phyloP scores from a whole-genome alignment of 2,888 invertebrate species.

The Apamea sordens region DNA sequence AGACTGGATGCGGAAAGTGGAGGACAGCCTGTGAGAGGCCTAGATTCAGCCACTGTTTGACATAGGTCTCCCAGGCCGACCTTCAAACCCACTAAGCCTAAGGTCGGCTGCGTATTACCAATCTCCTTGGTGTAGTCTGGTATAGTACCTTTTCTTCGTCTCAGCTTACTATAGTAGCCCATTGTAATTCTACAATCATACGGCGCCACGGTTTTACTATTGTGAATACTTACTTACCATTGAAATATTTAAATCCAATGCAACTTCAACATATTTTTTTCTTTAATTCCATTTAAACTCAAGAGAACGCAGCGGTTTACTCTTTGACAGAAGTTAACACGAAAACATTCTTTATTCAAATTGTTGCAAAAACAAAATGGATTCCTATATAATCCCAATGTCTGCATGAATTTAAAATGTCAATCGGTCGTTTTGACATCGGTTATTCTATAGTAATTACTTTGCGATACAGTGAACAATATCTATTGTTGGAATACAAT shows the following conservation, averaged over 20 bases:
- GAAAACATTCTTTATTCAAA: conserved; percentile 38
- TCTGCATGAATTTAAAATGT: conserved; percentile 65
- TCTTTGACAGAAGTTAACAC: conserved; percentile 34
- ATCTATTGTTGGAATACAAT: conserved; percentile 67
- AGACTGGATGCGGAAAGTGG: neutral
- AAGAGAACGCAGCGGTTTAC: conserved; percentile 30
- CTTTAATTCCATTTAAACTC: conserved; percentile 40
- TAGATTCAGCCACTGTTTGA: neutral
- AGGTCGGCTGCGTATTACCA: neutral
- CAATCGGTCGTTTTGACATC: conserved; percentile 76
- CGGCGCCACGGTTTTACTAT: conserved; percentile 42
- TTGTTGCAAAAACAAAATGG: conserved; percentile 57
- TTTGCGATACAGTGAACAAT: conserved; percentile 80
- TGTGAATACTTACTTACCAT: conserved; percentile 8
- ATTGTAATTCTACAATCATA: conserved; percentile 36
- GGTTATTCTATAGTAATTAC: conserved; percentile 83
- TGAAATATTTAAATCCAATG: conserved; percentile 27
- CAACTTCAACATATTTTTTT: conserved; percentile 43
- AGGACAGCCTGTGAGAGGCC: neutral
- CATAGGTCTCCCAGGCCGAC: neutral
- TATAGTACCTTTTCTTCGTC: conserved; percentile 4
- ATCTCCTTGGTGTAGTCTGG: neutral
- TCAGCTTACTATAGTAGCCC: conserved; percentile 2
- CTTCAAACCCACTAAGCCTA: neutral
- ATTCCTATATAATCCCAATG: conserved; percentile 20